Percentiles rank a stretch among this genome's conserved stretches.
phyloP scores from a whole-genome alignment of 2,888 invertebrate species.

The Campopleginae sp. region DNA sequence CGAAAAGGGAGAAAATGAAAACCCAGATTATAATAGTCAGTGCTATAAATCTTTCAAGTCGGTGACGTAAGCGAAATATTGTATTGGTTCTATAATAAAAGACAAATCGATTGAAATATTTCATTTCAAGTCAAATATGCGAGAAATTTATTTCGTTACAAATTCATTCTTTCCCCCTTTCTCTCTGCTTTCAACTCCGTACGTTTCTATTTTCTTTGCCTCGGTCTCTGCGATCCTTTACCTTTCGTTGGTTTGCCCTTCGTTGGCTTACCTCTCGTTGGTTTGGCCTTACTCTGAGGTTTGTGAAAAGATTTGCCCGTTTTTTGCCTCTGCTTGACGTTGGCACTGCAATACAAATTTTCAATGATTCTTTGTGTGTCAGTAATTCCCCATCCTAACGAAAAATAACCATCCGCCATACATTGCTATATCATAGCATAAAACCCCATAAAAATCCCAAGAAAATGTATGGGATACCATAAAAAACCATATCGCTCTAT shows the following conservation, averaged over 20 bases:
- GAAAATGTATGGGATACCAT: no score
- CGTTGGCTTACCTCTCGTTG: conserved; percentile 38
- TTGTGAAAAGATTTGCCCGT: conserved; percentile 70
- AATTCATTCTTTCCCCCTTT: conserved; percentile 28
- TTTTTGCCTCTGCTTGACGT: conserved; percentile 75
- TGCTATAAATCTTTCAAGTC: conserved; percentile 78
- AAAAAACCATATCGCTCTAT: no score
- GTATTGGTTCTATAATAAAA: conserved; percentile 82
- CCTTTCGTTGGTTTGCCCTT: conserved; percentile 53
- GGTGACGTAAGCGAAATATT: conserved; percentile 80
- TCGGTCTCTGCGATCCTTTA: conserved; percentile 55
- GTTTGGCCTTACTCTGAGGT: conserved; percentile 49
- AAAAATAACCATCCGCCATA: no score
- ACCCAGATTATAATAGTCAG: conserved; percentile 75
- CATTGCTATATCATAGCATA: no score
- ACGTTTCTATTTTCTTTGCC: conserved; percentile 50
- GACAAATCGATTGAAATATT: conserved; percentile 63
- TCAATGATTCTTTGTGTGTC: not conserved
- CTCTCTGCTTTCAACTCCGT: conserved; percentile 28
- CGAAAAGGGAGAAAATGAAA: conserved; percentile 46
- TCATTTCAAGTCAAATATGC: conserved; percentile 44
- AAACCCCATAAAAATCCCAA: no score
- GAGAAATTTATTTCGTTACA: conserved; percentile 58
- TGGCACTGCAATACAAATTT: conserved; percentile 75
- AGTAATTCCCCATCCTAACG: no score